Evolutionary conservation across 2,113 vertebrate genomes (phyloP), one percentile per base, ranked within the genome.

Genomic region (Dasyurus viverrinus): DNA sequence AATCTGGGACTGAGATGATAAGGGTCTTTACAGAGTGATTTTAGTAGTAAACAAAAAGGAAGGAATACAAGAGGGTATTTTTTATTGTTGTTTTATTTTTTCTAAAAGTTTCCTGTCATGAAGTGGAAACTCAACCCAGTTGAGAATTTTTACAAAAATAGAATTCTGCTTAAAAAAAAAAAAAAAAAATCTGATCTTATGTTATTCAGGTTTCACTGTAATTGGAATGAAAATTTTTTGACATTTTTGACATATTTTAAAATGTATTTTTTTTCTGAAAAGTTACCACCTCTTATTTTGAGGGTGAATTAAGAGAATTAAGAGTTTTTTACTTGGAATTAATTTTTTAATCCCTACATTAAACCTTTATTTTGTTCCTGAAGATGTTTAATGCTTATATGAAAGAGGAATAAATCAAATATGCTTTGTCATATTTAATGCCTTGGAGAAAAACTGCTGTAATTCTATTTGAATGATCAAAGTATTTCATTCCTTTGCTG

Each of bases 391-490:
- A 84, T 98, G 95, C 98, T 98, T 98, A 97, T 94, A 97, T 47
- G 96, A 98, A 98, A 96, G 92, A 68, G 93, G 97, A 98, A 98
- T 98, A 98, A 98, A 98, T 98, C 98, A 97, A 97, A 97, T 93
- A 95, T 0, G 54, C 97, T 98, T 97, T 98, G 98, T 98, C 98
- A 97, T 98, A 98, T 98, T 97, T 98, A 97, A 96, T 98, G 98
- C 94, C 97, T 98, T 96, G 97, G 96, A 98, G 98, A 96, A 98
- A 98, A 98, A 98, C 95, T 94, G 94, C 96, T 98, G 97, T 96
- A 97, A 97, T 54, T 90, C 97, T 98, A 98, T 96, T 93, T 93
- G 84, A 97, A 97, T 96, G 98, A 98, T 98, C 98, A 98, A 98
- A 98, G 98, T 94, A 97, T 97, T 98, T 97, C 95, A 98, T 98